A percentile compares a stretch with the other conserved stretches of the same genome.
Evolutionary conservation across 2,888 invertebrate genomes (phyloP).

Genomic region (Baccha elongata): DNA sequence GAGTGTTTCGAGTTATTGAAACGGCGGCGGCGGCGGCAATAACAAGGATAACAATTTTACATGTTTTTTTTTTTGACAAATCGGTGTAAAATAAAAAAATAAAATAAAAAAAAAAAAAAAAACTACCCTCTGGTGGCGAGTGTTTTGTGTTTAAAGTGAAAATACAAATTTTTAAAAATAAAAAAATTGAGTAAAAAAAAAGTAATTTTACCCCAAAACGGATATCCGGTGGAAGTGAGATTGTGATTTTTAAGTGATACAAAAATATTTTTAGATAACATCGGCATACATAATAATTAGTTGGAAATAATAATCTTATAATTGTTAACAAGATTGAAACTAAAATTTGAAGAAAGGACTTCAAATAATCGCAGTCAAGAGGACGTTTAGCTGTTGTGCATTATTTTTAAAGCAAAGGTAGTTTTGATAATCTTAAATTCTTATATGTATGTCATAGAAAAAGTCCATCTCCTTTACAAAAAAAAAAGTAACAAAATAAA

Average conservation of each 20-base stretch:
- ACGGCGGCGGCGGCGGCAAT: slow-evolving; percentile 50
- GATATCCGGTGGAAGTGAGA: slow-evolving; percentile 22
- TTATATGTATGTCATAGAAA: neutral
- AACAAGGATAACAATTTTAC: too few species aligned
- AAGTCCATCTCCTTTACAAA: too few species aligned
- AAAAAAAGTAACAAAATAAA: too few species aligned
- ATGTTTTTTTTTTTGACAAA: slow-evolving; percentile 11
- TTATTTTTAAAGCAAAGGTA: neutral
- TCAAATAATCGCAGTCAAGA: neutral
- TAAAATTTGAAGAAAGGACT: neutral
- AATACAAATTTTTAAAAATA: slow-evolving; percentile 7
- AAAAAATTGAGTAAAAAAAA: slow-evolving; percentile 20
- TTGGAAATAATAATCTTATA: too few species aligned
- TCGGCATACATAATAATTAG: too few species aligned
- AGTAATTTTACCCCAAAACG: neutral
- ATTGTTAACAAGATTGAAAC: too few species aligned
- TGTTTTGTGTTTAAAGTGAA: slow-evolving; percentile 15
- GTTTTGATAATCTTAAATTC: neutral
- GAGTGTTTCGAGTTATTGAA: slow-evolving; percentile 77
- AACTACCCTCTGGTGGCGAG: neutral
- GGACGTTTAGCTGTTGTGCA: neutral
- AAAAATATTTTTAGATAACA: neutral
- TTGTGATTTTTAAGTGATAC: slow-evolving; percentile 23
- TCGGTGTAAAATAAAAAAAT: slow-evolving; percentile 9
- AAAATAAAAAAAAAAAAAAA: neutral